Base-by-base conservation (phyloP, 2,113 vertebrate genomes). In the Tyto alba region DNA sequence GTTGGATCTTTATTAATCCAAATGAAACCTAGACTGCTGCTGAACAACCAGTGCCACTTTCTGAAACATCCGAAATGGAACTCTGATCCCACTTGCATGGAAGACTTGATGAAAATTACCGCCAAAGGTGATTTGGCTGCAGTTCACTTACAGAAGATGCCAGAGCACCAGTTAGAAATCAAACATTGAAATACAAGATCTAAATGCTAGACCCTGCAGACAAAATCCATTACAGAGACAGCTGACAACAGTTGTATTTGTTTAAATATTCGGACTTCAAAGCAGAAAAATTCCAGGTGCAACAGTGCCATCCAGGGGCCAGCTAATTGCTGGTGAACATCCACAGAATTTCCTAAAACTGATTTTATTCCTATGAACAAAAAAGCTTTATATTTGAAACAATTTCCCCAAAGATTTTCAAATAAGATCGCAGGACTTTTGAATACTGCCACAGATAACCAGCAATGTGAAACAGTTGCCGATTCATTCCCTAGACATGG, bases 251-350 rank as follows among this genome's bases (percentile, higher is more conserved):
- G 50, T 29, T 20, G 29, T 69, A 45, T 38, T 66, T 84, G 38
- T 69, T 72, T 85, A 78, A 86, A 53, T 13, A 69, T 14, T 43
- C 40, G 67, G 38, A 68, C 27, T 92, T 95, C 57, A 89, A 89
- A 90, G 48, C 5, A 91, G 74, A 74, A 50, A 19, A 85, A 94
- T 96, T 87, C 64, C 63, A 96, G 84, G 94, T 85, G 68, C 97
- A 97, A 97, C 88, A 98, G 86, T 96, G 97, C 97, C 98, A 97
- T 88, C 97, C 85, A 98, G 92, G 68, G 98, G 97, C 67, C 56
- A 89, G 13, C 40, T 8, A 26, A 40, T 6, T 88, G 30, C 47
- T 89, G 71, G 14, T 52, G 19, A 90, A 66, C 2, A 9, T 64
- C 18, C 66, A 74, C 48, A 85, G 47, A 47, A 82, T 36, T 57